phyloP scores from a whole-genome alignment of 2,797 vertebrate species.

The Microctenopoma stevenorrisi region DNA sequence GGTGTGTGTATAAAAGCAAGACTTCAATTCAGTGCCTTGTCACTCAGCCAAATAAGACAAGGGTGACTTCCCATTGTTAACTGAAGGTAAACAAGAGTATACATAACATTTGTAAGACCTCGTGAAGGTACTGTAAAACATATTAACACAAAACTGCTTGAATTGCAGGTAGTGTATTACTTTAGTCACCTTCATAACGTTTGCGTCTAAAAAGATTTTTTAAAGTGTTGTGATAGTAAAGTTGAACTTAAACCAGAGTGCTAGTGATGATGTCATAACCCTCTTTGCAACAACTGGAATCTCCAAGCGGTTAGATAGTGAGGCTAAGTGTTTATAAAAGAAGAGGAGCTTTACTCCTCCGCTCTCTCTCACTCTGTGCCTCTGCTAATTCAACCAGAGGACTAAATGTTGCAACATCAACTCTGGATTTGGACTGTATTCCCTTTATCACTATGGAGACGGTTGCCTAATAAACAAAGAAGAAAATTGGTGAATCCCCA shows the following conservation, averaged over 20 bases:
- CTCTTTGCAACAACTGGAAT: slow-evolving; percentile 35
- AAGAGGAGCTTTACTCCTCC: slow-evolving; percentile 24
- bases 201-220: too few relatives aligned
- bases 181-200: too few relatives aligned
- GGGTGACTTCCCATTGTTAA: too few relatives aligned
- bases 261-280: slow-evolving; percentile 29
- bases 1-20: too few relatives aligned
- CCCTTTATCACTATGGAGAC: slow-evolving; percentile 63
- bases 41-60: too few relatives aligned
- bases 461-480: slow-evolving; percentile 62
- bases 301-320: slow-evolving; percentile 22
- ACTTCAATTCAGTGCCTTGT: too few relatives aligned
- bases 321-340: slow-evolving; percentile 52
- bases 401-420: slow-evolving; percentile 79
- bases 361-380: slow-evolving; percentile 42
- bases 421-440: slow-evolving; percentile 54
- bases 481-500: slow-evolving; percentile 35
- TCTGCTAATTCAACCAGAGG: slow-evolving; percentile 73
- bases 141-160: too few relatives aligned
- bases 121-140: too few relatives aligned
- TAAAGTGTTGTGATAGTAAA: too few relatives aligned
- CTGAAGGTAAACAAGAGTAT: too few relatives aligned
- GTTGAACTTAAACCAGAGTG: background rate
- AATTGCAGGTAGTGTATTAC: too few relatives aligned
- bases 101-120: too few relatives aligned